phyloP scores from a whole-genome alignment of 1,140 invertebrate species.

The Lanistes nyassanus region DNA sequence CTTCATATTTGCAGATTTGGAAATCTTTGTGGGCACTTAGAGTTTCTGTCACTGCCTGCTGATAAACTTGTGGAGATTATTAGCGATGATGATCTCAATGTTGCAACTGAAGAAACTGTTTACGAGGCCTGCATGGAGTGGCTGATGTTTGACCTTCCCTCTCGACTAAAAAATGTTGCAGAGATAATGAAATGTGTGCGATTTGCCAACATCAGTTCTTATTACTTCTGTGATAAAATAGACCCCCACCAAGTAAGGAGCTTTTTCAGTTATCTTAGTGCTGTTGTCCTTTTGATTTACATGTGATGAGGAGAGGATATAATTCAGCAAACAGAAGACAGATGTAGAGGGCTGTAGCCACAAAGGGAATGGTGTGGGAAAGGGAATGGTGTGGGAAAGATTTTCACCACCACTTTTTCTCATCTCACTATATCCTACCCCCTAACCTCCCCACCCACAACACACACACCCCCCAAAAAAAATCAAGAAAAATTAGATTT shows the following conservation, averaged over 20 bases:
- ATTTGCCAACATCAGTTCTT: conserved; percentile 72
- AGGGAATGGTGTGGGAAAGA: no score
- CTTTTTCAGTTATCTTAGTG: background rate
- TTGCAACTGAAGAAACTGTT: conserved; percentile 71
- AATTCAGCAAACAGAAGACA: no score
- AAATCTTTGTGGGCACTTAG: conserved; percentile 55
- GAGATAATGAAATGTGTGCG: conserved; percentile 71
- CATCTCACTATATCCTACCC: no score
- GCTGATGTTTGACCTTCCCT: conserved; percentile 66
- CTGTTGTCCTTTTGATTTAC: no score
- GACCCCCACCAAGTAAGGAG: conserved; percentile 53
- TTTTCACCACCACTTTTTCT: no score
- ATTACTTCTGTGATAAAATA: conserved; percentile 73
- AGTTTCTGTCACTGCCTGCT: conserved; percentile 59
- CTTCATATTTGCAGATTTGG: conserved; percentile 47
- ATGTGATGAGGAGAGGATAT: no score
- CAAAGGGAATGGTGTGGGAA: no score
- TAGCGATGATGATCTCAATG: conserved; percentile 70
- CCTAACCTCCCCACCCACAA: no score
- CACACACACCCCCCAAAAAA: no score
- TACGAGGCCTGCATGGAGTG: conserved; percentile 71
- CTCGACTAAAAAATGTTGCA: conserved; percentile 40
- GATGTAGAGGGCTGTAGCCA: no score
- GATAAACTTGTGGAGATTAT: conserved; percentile 70
- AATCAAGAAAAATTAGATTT: no score